Conservation (phyloP, 2,113 vertebrate genomes). For the Embiotoca jacksoni region DNA sequence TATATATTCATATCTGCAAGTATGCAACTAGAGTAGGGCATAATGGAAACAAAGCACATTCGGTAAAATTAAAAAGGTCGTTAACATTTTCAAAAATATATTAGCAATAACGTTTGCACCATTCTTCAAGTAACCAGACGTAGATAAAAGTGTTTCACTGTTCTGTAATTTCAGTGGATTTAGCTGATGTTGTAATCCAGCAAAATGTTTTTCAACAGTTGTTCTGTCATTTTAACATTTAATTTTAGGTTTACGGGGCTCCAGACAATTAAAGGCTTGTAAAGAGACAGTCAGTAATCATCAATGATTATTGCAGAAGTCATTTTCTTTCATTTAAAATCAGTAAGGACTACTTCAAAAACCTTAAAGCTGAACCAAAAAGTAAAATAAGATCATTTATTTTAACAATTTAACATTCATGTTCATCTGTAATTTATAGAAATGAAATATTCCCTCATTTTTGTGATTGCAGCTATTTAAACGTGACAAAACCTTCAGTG, state of each 20-base stretch:
- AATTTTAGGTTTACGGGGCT: constrained; percentile 34
- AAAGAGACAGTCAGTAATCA: background rate
- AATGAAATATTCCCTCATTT: background rate
- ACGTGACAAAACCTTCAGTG: background rate
- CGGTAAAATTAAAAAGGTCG: background rate
- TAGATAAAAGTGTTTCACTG: constrained; percentile 17
- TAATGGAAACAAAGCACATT: background rate
- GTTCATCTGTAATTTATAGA: background rate
- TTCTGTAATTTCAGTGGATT: constrained; percentile 43
- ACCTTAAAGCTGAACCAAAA: background rate
- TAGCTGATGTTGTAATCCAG: constrained; percentile 36
- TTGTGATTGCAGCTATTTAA: background rate
- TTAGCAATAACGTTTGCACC: background rate
- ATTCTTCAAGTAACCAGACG: background rate
- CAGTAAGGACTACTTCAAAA: background rate
- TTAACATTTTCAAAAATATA: background rate
- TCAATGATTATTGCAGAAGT: background rate
- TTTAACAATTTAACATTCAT: background rate
- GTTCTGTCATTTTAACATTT: constrained; percentile 61
- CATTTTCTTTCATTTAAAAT: constrained; percentile 31
- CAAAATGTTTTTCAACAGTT: constrained; percentile 24
- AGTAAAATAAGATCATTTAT: background rate
- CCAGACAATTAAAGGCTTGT: constrained; percentile 54
- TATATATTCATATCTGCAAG: constrained; percentile 8
- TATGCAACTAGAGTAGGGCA: background rate